phyloP scores from a whole-genome alignment of 2,113 vertebrate genomes.

The Falco punctatus region DNA sequence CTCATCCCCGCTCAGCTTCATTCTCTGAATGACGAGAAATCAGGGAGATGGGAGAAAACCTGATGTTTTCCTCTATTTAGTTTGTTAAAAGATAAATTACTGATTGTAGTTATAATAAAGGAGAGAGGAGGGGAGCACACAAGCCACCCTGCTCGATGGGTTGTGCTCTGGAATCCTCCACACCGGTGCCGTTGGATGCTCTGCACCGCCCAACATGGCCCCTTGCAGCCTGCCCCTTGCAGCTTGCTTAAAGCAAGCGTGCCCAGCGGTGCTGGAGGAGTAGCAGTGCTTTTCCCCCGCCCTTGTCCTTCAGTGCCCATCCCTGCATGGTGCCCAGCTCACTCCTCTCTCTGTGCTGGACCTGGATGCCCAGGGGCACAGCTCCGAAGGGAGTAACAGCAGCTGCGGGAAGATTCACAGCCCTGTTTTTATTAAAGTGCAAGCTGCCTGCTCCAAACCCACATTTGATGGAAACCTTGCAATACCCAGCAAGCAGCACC shows the following conservation, averaged over 20 bases:
- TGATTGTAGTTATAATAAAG: neutral
- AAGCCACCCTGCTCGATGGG: fast-evolving
- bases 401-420: neutral
- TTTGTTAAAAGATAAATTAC: neutral
- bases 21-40: neutral
- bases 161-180: neutral
- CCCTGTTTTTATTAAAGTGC: neutral
- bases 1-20: neutral
- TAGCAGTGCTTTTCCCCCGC: neutral
- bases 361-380: neutral
- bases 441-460: neutral
- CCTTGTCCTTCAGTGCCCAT: fast-evolving
- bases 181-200: fast-evolving
- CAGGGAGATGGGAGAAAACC: neutral
- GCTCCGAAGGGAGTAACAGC: neutral
- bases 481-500: neutral
- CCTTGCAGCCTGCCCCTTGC: neutral
- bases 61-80: neutral
- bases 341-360: neutral
- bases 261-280: too few relatives aligned
- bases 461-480: neutral
- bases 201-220: neutral
- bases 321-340: fast-evolving
- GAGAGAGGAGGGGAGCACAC: neutral
- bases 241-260: neutral